Percentiles rank a stretch among this genome's conserved stretches.
Conservation (phyloP, 1,140 invertebrate genomes). For the Diprion similis region DNA sequence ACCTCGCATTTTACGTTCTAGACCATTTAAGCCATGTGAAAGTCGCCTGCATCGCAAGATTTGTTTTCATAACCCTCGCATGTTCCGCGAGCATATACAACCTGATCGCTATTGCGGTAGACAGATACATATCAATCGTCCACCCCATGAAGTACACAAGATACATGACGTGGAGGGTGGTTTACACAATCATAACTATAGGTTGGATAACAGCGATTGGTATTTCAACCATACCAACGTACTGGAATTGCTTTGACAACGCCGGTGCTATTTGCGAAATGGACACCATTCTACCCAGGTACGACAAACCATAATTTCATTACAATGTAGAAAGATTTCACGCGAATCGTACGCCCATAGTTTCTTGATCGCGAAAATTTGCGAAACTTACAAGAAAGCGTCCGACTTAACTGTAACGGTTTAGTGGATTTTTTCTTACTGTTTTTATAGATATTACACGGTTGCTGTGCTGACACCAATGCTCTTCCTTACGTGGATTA, state of each 20-base stretch:
- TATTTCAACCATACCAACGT: constrained; percentile 70
- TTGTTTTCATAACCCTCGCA: constrained; percentile 74
- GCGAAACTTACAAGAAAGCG: constrained; percentile 49
- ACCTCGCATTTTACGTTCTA: constrained; percentile 73
- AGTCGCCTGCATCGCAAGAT: constrained; percentile 71
- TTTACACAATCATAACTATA: constrained; percentile 65
- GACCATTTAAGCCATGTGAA: constrained; percentile 64
- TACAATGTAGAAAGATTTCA: not conserved
- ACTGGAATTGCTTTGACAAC: constrained; percentile 74
- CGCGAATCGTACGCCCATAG: constrained; percentile 17
- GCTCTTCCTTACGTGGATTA: constrained; percentile 73
- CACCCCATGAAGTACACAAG: constrained; percentile 77
- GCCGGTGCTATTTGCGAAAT: constrained; percentile 64
- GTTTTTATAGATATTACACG: constrained; percentile 61
- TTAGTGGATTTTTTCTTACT: constrained; percentile 12
- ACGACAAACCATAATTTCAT: not conserved
- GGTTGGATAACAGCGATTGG: constrained; percentile 70
- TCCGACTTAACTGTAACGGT: constrained; percentile 43
- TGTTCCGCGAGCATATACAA: constrained; percentile 82
- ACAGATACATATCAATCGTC: constrained; percentile 83
- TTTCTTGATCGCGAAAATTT: constrained; percentile 48
- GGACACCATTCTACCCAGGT: constrained; percentile 56
- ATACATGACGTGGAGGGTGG: constrained; percentile 70
- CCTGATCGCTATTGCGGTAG: constrained; percentile 82
- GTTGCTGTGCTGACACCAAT: constrained; percentile 71